Percentiles rank a stretch among this genome's conserved stretches.
These are phyloP conservation scores for Megalops cyprinoides DNA, from an alignment of 2,797 vertebrate species.

Conservation along the genomic window DNA sequence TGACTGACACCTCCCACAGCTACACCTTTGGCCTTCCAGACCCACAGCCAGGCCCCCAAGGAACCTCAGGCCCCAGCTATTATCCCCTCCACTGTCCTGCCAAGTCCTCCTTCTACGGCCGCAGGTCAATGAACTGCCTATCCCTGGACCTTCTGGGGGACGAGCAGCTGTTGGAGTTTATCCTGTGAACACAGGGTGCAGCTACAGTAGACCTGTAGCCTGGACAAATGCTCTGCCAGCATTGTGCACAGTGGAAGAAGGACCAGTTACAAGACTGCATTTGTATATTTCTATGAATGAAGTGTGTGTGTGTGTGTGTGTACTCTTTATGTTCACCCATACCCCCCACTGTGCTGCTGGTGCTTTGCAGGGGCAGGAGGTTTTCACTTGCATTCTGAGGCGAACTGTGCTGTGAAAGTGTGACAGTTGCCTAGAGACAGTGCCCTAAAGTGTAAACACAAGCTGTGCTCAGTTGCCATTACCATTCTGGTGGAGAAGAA, in stretches of 20 bases:
- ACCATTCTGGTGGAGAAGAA: background rate
- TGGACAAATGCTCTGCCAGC: background rate
- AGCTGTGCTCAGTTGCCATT: background rate
- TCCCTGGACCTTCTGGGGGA: constrained; percentile 80
- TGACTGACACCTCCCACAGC: constrained; percentile 76
- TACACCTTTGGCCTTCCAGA: constrained; percentile 77
- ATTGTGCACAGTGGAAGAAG: background rate
- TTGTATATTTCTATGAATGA: constrained; percentile 8
- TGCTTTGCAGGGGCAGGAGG: constrained; percentile 7
- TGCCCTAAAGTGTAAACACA: constrained; percentile 14
- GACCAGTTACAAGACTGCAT: background rate
- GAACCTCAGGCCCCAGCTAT: constrained; percentile 60
- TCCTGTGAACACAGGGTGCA: constrained; percentile 57
- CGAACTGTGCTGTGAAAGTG: constrained; percentile 27
- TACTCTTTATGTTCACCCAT: background rate
- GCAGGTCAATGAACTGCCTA: constrained; percentile 78
- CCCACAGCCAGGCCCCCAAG: constrained; percentile 61
- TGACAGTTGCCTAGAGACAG: constrained; percentile 28
- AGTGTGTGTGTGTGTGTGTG: constrained; percentile 2
- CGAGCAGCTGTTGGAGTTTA: constrained; percentile 76
- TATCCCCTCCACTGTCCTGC: constrained; percentile 70
- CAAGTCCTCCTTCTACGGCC: constrained; percentile 78
- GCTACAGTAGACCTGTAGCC: background rate
- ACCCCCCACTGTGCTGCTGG: background rate
- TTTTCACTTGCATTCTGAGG: constrained; percentile 3